Evolutionary conservation across 2,113 vertebrate species (phyloP).

Genomic region (Paedocypris sp.): DNA sequence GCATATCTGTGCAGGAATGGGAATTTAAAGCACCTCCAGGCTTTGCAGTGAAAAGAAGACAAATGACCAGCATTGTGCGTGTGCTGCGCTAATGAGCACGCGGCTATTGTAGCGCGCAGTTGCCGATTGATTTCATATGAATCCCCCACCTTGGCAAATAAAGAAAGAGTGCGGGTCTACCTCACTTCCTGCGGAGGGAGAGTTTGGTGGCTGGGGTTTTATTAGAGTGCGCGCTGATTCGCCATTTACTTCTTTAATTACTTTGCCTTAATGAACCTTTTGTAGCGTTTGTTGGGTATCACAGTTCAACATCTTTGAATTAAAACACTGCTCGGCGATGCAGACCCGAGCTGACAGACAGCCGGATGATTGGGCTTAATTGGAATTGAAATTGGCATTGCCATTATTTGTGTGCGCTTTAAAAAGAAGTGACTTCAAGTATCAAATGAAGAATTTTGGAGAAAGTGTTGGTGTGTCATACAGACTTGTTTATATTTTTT

Average conservation of each 20-base stretch:
- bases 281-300: constrained; percentile 41
- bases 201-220: constrained; percentile 31
- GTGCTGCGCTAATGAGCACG: constrained; percentile 47
- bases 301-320: constrained; percentile 38
- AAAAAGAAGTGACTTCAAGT: constrained; percentile 18
- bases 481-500: no score
- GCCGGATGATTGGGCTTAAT: constrained; percentile 28
- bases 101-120: constrained; percentile 47
- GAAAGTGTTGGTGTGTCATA: no score
- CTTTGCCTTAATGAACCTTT: constrained; percentile 48
- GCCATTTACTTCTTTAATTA: constrained; percentile 44
- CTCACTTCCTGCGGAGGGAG: not conserved
- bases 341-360: constrained; percentile 3
- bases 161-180: constrained; percentile 28
- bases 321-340: constrained; percentile 43
- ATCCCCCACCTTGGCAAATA: constrained; percentile 35
- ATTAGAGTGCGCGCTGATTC: constrained; percentile 10
- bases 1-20: constrained; percentile 46
- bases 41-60: constrained; percentile 53
- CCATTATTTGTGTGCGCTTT: constrained; percentile 2
- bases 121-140: constrained; percentile 51
- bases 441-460: no score
- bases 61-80: constrained; percentile 49
- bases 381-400: constrained; percentile 35
- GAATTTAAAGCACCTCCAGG: constrained; percentile 47